Percentiles rank a stretch among this genome's conserved stretches.
These are phyloP conservation scores for Blennius ocellaris DNA, from an alignment of 2,113 vertebrate species.

Conservation along the genomic window DNA sequence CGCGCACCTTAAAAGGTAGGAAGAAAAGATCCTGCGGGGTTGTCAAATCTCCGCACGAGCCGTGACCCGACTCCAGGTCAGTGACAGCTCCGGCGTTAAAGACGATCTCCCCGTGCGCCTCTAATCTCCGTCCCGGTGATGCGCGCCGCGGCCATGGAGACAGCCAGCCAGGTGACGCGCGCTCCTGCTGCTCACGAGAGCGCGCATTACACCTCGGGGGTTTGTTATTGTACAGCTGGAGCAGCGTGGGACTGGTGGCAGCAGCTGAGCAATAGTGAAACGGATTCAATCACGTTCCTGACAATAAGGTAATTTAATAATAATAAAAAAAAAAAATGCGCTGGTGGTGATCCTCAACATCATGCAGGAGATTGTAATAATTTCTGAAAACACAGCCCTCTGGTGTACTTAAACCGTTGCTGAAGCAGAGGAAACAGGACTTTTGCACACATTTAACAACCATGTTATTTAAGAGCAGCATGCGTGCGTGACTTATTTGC, in stretches of 20 bases:
- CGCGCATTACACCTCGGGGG: slow-evolving; percentile 25
- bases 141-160: slow-evolving; percentile 9
- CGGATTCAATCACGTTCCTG: background rate
- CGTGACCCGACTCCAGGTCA: background rate
- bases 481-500: slow-evolving; percentile 27
- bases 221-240: slow-evolving; percentile 9
- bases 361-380: background rate
- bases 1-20: slow-evolving; percentile 6
- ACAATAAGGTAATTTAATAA: too few relatives aligned
- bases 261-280: background rate
- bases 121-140: background rate
- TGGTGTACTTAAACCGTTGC: background rate
- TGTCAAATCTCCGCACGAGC: slow-evolving; percentile 7
- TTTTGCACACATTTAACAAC: background rate
- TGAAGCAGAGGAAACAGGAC: background rate
- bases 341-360: background rate
- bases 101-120: background rate
- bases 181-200: slow-evolving; percentile 12
- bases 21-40: slow-evolving; percentile 14
- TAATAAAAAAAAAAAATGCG: background rate
- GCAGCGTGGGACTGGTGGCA: background rate
- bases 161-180: slow-evolving; percentile 26
- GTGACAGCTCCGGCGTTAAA: background rate
- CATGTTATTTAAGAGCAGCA: slow-evolving; percentile 32
- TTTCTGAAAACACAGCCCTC: background rate